These are phyloP conservation scores for Triops cancriformis DNA, from an alignment of 1,140 invertebrate genomes.

Conservation along the genomic window DNA sequence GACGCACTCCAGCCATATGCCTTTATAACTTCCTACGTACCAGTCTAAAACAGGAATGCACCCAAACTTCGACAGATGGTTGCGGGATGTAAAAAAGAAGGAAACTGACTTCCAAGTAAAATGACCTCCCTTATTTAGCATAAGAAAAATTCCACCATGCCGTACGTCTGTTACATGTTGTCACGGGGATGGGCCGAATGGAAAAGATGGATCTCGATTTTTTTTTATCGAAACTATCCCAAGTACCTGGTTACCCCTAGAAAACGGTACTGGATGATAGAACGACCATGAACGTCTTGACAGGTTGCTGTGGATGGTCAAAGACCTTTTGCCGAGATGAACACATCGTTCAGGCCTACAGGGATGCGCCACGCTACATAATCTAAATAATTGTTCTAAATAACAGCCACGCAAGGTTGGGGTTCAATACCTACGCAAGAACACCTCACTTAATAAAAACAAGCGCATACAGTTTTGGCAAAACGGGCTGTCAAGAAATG, in stretches of 20 bases:
- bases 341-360: neutral
- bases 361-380: neutral
- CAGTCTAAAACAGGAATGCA: neutral
- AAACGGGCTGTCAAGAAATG: neutral
- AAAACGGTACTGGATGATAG: neutral
- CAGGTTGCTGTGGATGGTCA: neutral
- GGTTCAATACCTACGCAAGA: neutral
- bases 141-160: no score
- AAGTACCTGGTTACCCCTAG: neutral
- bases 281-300: neutral
- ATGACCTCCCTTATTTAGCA: neutral
- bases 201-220: no score
- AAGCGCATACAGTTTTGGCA: neutral
- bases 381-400: neutral
- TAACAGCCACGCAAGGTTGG: neutral
- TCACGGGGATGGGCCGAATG: no score
- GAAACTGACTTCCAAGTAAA: neutral
- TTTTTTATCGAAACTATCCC: no score
- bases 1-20: neutral
- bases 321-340: neutral
- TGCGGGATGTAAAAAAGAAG: neutral
- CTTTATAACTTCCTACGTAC: neutral
- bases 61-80: constrained; percentile 1
- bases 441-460: neutral
- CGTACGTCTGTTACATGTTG: no score